Percentiles rank a stretch among this genome's conserved stretches.
Conservation (phyloP, 2,797 vertebrate species). For the Sebastes matsubarae region DNA sequence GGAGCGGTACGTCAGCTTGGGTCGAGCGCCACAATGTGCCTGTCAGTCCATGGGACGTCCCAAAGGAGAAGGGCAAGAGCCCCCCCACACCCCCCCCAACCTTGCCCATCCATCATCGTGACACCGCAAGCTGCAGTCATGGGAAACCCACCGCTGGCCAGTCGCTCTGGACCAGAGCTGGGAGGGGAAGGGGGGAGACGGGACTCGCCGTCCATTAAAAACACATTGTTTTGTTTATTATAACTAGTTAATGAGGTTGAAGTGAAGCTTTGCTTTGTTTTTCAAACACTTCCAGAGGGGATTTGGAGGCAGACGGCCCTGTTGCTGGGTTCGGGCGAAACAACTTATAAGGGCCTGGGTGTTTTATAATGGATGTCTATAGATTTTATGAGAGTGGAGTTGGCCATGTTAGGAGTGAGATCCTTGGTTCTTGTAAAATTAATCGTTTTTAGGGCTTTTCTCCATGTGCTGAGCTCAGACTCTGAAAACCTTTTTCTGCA, state of each 20-base stretch:
- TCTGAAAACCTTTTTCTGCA: constrained; percentile 24
- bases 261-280: constrained; percentile 72
- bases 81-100: constrained; percentile 69
- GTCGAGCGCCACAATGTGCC: constrained; percentile 78
- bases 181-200: constrained; percentile 41
- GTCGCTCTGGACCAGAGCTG: constrained; percentile 59
- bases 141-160: constrained; percentile 77
- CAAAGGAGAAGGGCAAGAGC: constrained; percentile 77
- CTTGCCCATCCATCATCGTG: constrained; percentile 84
- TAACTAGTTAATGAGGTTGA: constrained; percentile 81
- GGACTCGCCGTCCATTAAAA: constrained; percentile 73
- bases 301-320: constrained; percentile 59
- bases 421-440: constrained; percentile 74
- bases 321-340: constrained; percentile 51
- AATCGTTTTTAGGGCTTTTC: constrained; percentile 68
- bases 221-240: constrained; percentile 83
- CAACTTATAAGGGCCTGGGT: constrained; percentile 61
- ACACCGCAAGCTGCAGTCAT: constrained; percentile 77
- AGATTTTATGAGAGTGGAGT: constrained; percentile 74
- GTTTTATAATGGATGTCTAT: constrained; percentile 76
- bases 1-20: constrained; percentile 47
- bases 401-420: constrained; percentile 71
- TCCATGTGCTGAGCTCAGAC: constrained; percentile 64
- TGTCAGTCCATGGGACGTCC: constrained; percentile 79
- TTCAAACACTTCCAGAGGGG: constrained; percentile 76